Percentiles rank a stretch among this genome's conserved stretches.
Evolutionary conservation across 2,888 invertebrate species (phyloP).

Genomic region (Pollenia amentaria): DNA sequence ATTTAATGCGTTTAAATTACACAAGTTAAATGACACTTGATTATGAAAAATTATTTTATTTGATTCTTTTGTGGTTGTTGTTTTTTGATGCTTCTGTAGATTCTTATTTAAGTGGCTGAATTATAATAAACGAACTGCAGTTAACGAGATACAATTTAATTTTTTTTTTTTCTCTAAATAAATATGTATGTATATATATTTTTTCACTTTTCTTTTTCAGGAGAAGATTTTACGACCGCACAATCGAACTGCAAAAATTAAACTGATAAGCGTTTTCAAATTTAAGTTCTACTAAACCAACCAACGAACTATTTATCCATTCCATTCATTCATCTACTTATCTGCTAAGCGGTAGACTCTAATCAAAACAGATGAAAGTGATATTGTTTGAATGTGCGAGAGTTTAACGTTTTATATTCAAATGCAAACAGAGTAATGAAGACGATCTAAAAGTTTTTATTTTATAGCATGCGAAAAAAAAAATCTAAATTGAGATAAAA

Average conservation of each 20-base stretch:
- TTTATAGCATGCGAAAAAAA: conserved; percentile 74
- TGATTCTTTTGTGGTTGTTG: conserved; percentile 48
- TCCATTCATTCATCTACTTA: not conserved
- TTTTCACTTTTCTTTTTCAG: conserved; percentile 41
- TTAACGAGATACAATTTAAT: conserved; percentile 40
- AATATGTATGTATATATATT: not conserved
- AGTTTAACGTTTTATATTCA: conserved; percentile 39
- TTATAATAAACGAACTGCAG: conserved; percentile 54
- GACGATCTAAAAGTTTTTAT: conserved; percentile 34
- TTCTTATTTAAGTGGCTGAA: conserved; percentile 59
- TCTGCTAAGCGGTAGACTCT: conserved; percentile 8
- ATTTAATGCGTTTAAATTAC: conserved; percentile 73
- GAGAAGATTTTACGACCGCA: conserved; percentile 69
- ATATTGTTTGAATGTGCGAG: conserved; percentile 34
- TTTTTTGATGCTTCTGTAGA: conserved; percentile 1
- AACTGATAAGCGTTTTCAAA: conserved; percentile 74
- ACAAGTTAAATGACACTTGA: conserved; percentile 72
- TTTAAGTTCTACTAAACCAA: conserved; percentile 48
- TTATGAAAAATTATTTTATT: conserved; percentile 62
- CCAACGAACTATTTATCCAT: not conserved
- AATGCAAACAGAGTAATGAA: conserved; percentile 38
- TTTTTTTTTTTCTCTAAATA: conserved; percentile 11
- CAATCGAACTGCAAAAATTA: conserved; percentile 75
- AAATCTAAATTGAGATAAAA: not conserved
- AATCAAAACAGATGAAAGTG: conserved; percentile 61